Evolutionary conservation across 2,797 vertebrate species (phyloP), one percentile per base, ranked within the genome.

Genomic region (Chaunax sp.): DNA sequence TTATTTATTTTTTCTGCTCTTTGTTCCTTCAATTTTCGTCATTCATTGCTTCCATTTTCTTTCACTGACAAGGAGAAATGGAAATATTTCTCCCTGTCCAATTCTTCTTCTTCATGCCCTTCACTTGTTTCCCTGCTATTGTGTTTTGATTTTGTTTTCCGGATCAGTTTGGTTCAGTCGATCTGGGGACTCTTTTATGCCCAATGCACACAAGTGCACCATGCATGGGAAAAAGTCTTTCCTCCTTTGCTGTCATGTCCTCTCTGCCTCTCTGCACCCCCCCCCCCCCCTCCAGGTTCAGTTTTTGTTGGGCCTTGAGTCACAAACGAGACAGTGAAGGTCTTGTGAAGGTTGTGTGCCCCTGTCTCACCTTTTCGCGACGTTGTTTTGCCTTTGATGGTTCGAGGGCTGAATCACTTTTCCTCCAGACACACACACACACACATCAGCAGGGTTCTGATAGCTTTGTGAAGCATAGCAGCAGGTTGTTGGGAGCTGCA

Each of bases 401-500:
- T 67, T 66, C 22, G n/a, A 43, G 49, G 33, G 55, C 77, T 49
- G 53, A 69, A 77, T 61, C 37, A 43, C 41, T 78, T 74, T 44
- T 25, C n/a, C 22, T 45, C 5, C 61, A 61, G 45, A 54, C 23
- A 51, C 25, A 61, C 50, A 54, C 23, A 51, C 25, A 69, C 41
- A 53, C 16, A 44, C 52, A 55, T 37, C 46, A 58, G 69, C 64
- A 57, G 58, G 45, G 56, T 64, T 79, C 80, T 55, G 71, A 72
- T 80, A 69, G 75, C 67, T 50, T 84, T 78, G 57, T 64, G 72
- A 83, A 76, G 71, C 46, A 47, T 16, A 86, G 72, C 77, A 81
- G 78, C 82, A 85, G 72, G 84, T 88, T 83, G 66, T 74, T 79
- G 40, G 72, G 60, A 77, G 60, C 69, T 77, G 72, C 59, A 76